Evolutionary conservation across 2,797 vertebrate species (phyloP).

Genomic region (Enteromius paludinosus): DNA sequence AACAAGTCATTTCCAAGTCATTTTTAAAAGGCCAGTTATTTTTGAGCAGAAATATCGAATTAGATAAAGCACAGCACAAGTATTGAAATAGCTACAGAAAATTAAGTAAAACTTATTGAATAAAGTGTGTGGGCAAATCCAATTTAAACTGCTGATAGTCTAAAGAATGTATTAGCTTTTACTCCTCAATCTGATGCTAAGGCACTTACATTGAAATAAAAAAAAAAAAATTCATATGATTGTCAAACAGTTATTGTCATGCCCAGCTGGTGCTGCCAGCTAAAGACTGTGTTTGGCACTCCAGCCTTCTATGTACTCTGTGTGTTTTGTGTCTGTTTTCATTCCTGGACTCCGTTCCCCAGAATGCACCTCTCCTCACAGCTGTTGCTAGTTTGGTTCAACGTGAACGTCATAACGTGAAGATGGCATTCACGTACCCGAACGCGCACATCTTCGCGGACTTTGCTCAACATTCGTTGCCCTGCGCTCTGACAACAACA

Average conservation of each 20-base stretch:
- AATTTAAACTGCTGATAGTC: neutral
- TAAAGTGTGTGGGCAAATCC: neutral
- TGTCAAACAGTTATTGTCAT: neutral
- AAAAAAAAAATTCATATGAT: neutral
- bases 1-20: neutral
- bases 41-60: neutral
- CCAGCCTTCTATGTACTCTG: too few species aligned
- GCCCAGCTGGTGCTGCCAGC: too few species aligned
- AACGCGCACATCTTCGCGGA: too few species aligned
- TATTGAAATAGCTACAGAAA: neutral
- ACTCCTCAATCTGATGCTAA: neutral
- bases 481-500: too few species aligned
- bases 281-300: too few species aligned
- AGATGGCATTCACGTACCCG: too few species aligned
- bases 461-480: too few species aligned
- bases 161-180: neutral
- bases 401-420: accelerated
- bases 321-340: too few species aligned
- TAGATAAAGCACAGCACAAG: neutral
- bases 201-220: neutral
- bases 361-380: too few species aligned
- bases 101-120: neutral
- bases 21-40: neutral
- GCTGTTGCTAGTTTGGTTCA: too few species aligned
- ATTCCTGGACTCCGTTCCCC: too few species aligned